These are phyloP conservation scores for Drosophila malerkotliana DNA, from an alignment of 1,140 invertebrate genomes.

Conservation along the genomic window DNA sequence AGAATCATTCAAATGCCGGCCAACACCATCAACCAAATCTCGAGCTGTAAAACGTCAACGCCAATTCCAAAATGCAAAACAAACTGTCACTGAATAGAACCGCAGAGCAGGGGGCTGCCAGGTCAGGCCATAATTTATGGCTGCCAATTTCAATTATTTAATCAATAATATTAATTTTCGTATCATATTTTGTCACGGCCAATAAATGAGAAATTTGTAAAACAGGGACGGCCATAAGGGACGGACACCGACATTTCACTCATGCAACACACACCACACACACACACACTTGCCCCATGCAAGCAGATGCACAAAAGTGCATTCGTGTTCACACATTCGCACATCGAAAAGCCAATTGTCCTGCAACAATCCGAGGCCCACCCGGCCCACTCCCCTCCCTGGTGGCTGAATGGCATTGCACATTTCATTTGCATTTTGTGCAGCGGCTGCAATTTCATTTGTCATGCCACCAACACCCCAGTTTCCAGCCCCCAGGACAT, in stretches of 20 bases:
- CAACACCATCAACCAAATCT: constrained; percentile 12
- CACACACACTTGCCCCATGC: background rate
- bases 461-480: constrained; percentile 32
- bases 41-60: constrained; percentile 49
- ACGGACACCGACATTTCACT: constrained; percentile 68
- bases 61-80: constrained; percentile 42
- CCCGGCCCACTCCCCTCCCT: background rate
- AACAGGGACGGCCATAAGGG: constrained; percentile 56
- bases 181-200: constrained; percentile 82
- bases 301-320: constrained; percentile 19
- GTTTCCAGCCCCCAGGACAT: constrained; percentile 11
- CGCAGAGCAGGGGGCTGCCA: background rate
- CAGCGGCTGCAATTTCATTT: constrained; percentile 79
- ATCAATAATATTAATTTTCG: constrained; percentile 83
- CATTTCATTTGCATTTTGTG: constrained; percentile 82
- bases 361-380: constrained; percentile 36
- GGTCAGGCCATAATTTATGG: constrained; percentile 31
- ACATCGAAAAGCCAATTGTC: constrained; percentile 55
- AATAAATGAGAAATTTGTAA: constrained; percentile 82
- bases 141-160: constrained; percentile 83
- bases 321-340: constrained; percentile 71
- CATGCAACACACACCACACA: constrained; percentile 46
- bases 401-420: constrained; percentile 43
- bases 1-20: constrained; percentile 23
- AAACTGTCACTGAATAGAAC: constrained; percentile 37